A percentile compares a stretch with the other conserved stretches of the same genome.
These are phyloP conservation scores for Chrosomus eos DNA, from an alignment of 2,797 vertebrate species.

Conservation along the genomic window DNA sequence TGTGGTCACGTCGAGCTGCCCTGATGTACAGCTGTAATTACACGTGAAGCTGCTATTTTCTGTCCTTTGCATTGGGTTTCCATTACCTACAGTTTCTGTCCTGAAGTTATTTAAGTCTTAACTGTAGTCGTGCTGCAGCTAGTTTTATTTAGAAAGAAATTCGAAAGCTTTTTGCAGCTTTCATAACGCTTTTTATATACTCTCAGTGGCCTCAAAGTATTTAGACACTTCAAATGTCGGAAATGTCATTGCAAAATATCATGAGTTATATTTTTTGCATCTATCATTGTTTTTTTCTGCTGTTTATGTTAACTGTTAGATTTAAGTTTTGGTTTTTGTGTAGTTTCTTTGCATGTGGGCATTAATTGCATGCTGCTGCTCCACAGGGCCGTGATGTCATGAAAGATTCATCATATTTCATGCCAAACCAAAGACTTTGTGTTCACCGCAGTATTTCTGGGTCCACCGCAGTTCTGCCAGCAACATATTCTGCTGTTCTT, in stretches of 20 bases:
- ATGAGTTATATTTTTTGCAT: not conserved
- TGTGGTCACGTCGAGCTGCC: slow-evolving; percentile 78
- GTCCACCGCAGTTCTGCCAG: slow-evolving; percentile 61
- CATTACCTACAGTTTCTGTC: slow-evolving; percentile 68
- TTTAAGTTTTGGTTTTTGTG: too few relatives aligned
- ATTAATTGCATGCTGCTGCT: slow-evolving; percentile 53
- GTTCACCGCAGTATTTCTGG: slow-evolving; percentile 66
- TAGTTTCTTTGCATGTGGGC: slow-evolving; percentile 43
- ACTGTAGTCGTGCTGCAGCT: not conserved
- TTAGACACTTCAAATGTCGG: not conserved
- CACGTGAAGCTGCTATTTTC: slow-evolving; percentile 75
- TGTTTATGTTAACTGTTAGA: too few relatives aligned
- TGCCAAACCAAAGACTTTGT: slow-evolving; percentile 61
- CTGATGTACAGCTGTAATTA: slow-evolving; percentile 77
- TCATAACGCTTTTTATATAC: not conserved
- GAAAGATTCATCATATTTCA: slow-evolving; percentile 57
- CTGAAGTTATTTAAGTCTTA: slow-evolving; percentile 32
- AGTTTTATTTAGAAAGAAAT: not conserved
- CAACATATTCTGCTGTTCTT: slow-evolving; percentile 56
- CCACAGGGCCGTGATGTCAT: slow-evolving; percentile 53
- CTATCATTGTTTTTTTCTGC: not conserved
- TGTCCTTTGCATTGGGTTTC: slow-evolving; percentile 69
- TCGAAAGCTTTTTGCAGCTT: not conserved
- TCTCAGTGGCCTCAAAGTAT: not conserved
- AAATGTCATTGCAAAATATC: not conserved